Conservation (phyloP, 2,888 invertebrate genomes). For the Chymomyza caudatula region DNA sequence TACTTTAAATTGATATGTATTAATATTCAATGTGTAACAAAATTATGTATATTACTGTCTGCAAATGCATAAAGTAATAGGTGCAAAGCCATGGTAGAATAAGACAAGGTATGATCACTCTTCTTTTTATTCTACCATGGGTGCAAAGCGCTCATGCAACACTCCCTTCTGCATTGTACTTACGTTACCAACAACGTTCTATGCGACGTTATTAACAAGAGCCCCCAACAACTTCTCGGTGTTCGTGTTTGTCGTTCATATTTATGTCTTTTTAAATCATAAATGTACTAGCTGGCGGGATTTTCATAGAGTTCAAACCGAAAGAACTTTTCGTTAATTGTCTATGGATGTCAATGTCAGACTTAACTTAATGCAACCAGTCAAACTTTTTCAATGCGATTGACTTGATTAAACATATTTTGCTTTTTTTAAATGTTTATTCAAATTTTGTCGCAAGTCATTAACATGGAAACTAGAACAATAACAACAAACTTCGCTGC, state of each 20-base stretch:
- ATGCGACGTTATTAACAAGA: neutral
- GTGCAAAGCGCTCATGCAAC: too few relatives aligned
- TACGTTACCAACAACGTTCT: neutral
- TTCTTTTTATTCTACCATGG: too few relatives aligned
- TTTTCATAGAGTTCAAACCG: too few relatives aligned
- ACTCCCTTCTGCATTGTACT: too few relatives aligned
- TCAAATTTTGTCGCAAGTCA: neutral
- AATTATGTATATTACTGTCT: neutral
- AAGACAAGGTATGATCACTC: too few relatives aligned
- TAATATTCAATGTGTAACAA: neutral
- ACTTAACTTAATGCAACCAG: neutral
- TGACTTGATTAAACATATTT: neutral
- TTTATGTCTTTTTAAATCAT: neutral
- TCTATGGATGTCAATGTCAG: neutral
- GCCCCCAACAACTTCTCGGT: neutral
- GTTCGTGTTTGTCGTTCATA: conserved; percentile 5
- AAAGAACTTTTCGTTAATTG: too few relatives aligned
- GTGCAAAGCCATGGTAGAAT: neutral
- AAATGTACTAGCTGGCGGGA: neutral
- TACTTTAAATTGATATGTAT: neutral
- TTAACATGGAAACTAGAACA: neutral
- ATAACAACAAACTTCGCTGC: conserved; percentile 9
- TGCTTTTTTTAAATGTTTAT: too few relatives aligned
- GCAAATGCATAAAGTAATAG: neutral
- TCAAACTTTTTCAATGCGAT: conserved; percentile 1